A percentile compares a stretch with the other conserved stretches of the same genome.
Evolutionary conservation across 2,888 invertebrate species (phyloP).

Genomic region (Eretmocerus hayati): DNA sequence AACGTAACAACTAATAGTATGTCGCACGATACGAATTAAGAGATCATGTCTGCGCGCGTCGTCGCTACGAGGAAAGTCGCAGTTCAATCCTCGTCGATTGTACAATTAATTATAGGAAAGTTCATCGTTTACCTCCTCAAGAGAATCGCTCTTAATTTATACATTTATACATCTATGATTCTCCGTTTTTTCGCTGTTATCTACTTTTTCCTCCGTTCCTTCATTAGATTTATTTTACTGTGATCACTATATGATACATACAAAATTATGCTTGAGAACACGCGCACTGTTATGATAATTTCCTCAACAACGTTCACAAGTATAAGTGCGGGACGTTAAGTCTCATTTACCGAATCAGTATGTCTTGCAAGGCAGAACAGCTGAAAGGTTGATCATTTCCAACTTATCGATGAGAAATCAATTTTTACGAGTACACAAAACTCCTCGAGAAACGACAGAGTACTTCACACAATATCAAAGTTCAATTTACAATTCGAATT

Average conservation of each 20-base stretch:
- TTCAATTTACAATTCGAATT: too few species aligned
- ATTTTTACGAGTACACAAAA: too few species aligned
- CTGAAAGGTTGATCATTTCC: too few species aligned
- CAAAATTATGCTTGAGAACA: conserved; percentile 14
- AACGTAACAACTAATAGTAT: conserved; percentile 24
- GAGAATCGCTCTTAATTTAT: conserved; percentile 20
- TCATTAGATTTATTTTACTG: background rate
- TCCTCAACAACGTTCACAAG: too few species aligned
- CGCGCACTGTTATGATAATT: too few species aligned
- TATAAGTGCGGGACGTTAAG: too few species aligned
- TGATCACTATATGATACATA: conserved; percentile 14
- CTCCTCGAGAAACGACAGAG: too few species aligned
- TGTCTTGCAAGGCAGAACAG: too few species aligned
- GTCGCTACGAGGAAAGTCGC: conserved; percentile 18
- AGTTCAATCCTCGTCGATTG: background rate
- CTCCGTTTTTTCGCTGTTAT: conserved; percentile 6
- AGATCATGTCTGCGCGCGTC: conserved; percentile 37
- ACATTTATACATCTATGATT: conserved; percentile 20
- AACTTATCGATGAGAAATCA: too few species aligned
- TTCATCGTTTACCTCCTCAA: background rate
- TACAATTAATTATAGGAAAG: background rate
- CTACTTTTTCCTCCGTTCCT: background rate
- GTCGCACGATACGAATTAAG: conserved; percentile 34
- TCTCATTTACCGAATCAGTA: background rate
- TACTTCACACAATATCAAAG: too few species aligned